phyloP scores from a whole-genome alignment of 1,140 invertebrate species.

The Mactra quadrangularis region DNA sequence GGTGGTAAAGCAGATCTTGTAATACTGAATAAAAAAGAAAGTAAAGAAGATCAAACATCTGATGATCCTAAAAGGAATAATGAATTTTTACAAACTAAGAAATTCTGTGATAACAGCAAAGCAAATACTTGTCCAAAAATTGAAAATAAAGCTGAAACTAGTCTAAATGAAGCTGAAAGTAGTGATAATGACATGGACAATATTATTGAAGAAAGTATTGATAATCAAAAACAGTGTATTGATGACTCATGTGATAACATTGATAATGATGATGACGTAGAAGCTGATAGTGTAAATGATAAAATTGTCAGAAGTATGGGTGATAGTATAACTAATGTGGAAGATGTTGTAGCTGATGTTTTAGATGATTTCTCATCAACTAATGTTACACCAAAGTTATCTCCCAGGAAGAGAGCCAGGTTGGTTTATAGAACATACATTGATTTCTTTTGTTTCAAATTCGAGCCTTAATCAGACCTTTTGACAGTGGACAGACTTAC shows the following conservation, averaged over 20 bases:
- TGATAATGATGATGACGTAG: not conserved
- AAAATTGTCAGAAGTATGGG: not conserved
- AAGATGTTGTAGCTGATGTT: slow-evolving; percentile 23
- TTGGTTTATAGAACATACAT: not conserved
- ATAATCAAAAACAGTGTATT: no score
- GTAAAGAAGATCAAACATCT: not conserved
- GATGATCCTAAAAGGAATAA: not conserved
- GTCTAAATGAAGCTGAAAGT: not conserved
- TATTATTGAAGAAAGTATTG: not conserved
- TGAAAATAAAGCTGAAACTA: not conserved
- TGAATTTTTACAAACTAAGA: not conserved
- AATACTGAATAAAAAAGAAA: not conserved
- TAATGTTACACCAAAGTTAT: slow-evolving; percentile 5
- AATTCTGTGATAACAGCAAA: not conserved
- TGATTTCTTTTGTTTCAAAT: not conserved
- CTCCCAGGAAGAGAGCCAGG: slow-evolving; percentile 32
- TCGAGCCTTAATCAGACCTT: not conserved
- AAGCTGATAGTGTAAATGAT: not conserved
- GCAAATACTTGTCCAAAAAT: slow-evolving; percentile 42
- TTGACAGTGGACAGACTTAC: not conserved
- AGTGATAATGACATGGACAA: not conserved
- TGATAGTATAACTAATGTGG: not conserved
- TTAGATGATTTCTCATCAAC: slow-evolving; percentile 25
- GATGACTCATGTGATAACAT: not conserved
- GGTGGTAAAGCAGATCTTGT: not conserved